phyloP scores from a whole-genome alignment of 2,888 invertebrate genomes.

The Rhagonycha lutea region DNA sequence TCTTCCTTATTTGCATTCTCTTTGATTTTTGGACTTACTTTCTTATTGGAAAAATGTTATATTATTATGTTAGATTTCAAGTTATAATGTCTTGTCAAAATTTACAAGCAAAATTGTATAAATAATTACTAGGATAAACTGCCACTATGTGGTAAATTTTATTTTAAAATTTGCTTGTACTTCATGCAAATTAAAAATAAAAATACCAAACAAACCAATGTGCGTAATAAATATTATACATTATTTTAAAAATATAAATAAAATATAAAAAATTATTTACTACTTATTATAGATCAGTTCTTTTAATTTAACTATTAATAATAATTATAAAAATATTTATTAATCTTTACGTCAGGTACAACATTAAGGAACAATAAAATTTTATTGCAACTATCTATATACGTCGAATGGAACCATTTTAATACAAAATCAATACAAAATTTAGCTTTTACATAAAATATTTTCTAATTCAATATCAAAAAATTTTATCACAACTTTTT shows the following conservation, averaged over 20 bases:
- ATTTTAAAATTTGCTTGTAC: too few relatives aligned
- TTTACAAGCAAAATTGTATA: too few relatives aligned
- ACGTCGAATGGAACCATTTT: neutral
- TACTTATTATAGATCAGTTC: neutral
- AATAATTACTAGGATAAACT: too few relatives aligned
- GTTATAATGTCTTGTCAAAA: too few relatives aligned
- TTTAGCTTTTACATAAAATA: neutral
- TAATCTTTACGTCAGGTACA: neutral
- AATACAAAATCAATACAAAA: too few relatives aligned
- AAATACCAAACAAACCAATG: neutral
- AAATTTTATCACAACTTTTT: neutral
- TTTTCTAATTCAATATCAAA: neutral
- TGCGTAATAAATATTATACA: neutral
- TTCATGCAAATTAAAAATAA: too few relatives aligned
- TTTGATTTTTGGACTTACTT: too few relatives aligned
- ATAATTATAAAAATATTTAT: neutral
- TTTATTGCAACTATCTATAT: neutral
- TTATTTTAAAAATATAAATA: neutral
- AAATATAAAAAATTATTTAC: neutral
- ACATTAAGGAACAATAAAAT: neutral
- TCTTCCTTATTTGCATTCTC: too few relatives aligned
- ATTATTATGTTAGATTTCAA: too few relatives aligned
- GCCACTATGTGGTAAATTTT: too few relatives aligned
- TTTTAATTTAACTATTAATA: neutral
- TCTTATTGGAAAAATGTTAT: too few relatives aligned